phyloP scores from a whole-genome alignment of 2,113 vertebrate species.

The Sinocyclocheilus grahami region DNA sequence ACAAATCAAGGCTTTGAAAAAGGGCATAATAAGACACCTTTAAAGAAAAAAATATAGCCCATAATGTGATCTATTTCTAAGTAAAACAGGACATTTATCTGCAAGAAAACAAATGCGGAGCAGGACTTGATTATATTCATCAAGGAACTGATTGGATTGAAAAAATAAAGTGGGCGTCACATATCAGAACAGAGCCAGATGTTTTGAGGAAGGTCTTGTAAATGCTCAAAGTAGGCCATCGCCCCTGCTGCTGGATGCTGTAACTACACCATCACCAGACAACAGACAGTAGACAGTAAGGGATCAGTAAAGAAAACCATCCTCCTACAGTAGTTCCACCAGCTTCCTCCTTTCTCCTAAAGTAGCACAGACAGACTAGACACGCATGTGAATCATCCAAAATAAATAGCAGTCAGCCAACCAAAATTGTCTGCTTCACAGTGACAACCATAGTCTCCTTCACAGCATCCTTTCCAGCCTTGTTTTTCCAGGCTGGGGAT shows the following conservation, averaged over 20 bases:
- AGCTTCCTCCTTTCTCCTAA: neutral
- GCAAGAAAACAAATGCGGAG: neutral
- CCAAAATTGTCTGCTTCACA: slow-evolving; percentile 28
- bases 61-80: neutral
- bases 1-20: neutral
- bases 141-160: neutral
- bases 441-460: neutral
- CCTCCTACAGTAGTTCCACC: neutral
- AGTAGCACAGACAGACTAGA: slow-evolving; percentile 4
- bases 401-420: neutral
- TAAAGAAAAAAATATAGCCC: neutral
- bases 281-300: neutral
- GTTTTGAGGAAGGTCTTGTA: neutral
- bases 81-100: neutral
- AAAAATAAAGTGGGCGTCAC: neutral
- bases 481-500: slow-evolving; percentile 15
- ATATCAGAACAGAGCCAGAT: neutral
- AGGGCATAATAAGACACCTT: too few relatives aligned
- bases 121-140: neutral
- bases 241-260: neutral
- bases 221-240: neutral
- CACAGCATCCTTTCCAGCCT: slow-evolving; percentile 14
- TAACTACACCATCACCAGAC: neutral
- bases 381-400: slow-evolving; percentile 8
- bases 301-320: neutral